These are phyloP conservation scores for Apaloderma vittatum DNA, from an alignment of 2,113 vertebrate species.

Conservation along the genomic window DNA sequence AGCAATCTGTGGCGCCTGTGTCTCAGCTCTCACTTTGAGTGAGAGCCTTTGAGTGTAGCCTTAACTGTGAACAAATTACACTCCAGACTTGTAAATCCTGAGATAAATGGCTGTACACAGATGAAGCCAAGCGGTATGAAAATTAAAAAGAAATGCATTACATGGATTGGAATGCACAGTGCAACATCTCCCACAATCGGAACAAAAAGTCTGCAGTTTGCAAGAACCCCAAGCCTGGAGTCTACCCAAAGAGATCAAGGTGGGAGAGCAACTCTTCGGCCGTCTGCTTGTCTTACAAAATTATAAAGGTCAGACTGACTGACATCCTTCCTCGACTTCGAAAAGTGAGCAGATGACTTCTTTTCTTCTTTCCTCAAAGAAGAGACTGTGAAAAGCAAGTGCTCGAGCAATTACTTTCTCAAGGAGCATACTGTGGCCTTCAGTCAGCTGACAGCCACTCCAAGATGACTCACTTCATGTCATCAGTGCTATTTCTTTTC, in stretches of 20 bases:
- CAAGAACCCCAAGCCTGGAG: background rate
- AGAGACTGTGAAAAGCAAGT: background rate
- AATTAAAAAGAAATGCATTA: slow-evolving; percentile 20
- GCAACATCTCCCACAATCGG: background rate
- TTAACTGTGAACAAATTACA: slow-evolving; percentile 32
- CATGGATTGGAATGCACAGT: background rate
- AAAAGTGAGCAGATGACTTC: background rate
- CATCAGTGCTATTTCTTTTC: background rate
- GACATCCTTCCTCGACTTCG: background rate
- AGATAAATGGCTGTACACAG: background rate
- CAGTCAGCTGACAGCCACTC: background rate
- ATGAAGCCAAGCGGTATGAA: background rate
- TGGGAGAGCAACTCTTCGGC: background rate
- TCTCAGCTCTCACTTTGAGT: background rate
- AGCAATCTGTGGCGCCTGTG: background rate
- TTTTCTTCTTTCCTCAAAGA: background rate
- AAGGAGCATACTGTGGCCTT: background rate
- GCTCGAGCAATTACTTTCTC: background rate
- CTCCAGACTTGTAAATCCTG: slow-evolving; percentile 28
- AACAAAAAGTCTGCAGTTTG: background rate
- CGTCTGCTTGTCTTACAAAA: background rate
- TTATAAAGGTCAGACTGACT: background rate
- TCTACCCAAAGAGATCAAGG: background rate
- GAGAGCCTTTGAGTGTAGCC: background rate
- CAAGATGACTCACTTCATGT: background rate